These are phyloP conservation scores for Indicator indicator DNA, from an alignment of 2,113 vertebrate genomes.

Conservation along the genomic window DNA sequence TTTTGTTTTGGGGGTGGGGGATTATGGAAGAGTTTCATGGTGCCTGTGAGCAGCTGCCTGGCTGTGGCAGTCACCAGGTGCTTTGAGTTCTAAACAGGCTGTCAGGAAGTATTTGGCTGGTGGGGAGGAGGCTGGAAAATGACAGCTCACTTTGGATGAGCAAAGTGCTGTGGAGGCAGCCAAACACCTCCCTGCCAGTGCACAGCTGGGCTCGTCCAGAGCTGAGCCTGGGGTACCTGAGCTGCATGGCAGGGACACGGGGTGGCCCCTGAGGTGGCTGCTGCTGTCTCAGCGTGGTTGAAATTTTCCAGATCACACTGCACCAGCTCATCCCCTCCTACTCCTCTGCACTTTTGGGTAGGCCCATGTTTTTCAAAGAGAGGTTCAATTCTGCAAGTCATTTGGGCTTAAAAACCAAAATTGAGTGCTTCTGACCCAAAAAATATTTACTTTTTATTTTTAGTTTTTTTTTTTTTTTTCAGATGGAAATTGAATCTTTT, in stretches of 20 bases:
- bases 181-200: background rate
- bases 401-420: constrained; percentile 23
- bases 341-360: background rate
- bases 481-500: constrained; percentile 5
- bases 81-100: constrained; percentile 36
- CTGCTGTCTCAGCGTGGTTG: background rate
- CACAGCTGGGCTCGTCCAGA: background rate
- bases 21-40: background rate
- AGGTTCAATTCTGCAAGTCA: background rate
- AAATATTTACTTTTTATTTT: constrained; percentile 21
- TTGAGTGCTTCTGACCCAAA: background rate
- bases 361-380: background rate
- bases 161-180: background rate
- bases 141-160: constrained; percentile 2
- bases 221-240: background rate
- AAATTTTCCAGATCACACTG: rapidly evolving
- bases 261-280: background rate
- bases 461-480: background rate
- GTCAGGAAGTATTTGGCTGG: constrained; percentile 46
- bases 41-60: background rate
- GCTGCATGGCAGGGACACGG: rapidly evolving
- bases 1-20: rapidly evolving
- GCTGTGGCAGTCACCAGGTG: background rate
- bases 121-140: background rate
- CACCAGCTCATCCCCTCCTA: background rate